Percentiles rank a stretch among this genome's conserved stretches.
Evolutionary conservation across 2,113 vertebrate species (phyloP).

Genomic region (Alosa alosa): DNA sequence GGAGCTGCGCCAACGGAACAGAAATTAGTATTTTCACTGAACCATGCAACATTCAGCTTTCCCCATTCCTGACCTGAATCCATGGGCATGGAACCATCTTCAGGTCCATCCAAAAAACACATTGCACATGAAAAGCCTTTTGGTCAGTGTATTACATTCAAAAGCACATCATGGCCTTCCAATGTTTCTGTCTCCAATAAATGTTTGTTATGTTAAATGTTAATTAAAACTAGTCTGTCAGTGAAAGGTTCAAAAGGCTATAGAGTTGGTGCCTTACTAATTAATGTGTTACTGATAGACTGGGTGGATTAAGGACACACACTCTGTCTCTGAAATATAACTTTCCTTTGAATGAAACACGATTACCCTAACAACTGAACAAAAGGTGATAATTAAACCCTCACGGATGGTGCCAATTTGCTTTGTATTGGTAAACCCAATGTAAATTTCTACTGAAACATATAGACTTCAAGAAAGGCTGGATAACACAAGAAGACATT

Average conservation of each 20-base stretch:
- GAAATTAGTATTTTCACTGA: background rate
- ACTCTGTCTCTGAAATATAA: background rate
- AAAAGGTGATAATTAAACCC: background rate
- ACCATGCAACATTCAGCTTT: too few species aligned
- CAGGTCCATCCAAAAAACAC: background rate
- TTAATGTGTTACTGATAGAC: background rate
- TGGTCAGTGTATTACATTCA: background rate
- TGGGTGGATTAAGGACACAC: background rate
- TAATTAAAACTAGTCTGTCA: too few species aligned
- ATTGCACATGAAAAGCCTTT: background rate
- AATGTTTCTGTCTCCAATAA: too few species aligned
- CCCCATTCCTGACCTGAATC: too few species aligned
- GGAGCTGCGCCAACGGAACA: constrained; percentile 48
- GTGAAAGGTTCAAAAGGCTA: too few species aligned
- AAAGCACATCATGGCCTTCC: background rate
- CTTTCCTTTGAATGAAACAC: background rate
- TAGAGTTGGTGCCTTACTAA: background rate
- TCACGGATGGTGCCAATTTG: background rate
- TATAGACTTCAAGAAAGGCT: too few species aligned
- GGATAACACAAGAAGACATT: too few species aligned
- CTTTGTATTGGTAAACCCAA: background rate
- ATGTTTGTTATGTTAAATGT: too few species aligned
- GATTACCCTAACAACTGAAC: background rate
- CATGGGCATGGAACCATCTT: too few species aligned
- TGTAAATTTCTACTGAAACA: too few species aligned